A percentile compares a stretch with the other conserved stretches of the same genome.
These are phyloP conservation scores for Frieseomelitta varia DNA, from an alignment of 1,140 invertebrate genomes.

Conservation along the genomic window DNA sequence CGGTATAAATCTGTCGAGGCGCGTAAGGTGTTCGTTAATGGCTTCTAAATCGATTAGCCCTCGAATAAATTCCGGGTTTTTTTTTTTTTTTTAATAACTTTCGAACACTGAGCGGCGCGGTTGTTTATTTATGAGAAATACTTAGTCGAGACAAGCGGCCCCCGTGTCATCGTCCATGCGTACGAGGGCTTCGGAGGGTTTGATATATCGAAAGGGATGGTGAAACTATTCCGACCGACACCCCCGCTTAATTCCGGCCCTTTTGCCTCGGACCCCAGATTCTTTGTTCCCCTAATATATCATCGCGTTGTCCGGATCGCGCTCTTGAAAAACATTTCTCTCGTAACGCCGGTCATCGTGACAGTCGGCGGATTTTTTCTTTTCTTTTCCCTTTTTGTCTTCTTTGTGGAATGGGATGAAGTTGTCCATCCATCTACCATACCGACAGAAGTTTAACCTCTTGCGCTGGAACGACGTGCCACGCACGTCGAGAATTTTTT, in stretches of 20 bases:
- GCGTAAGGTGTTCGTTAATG: conserved; percentile 63
- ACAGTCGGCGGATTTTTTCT: conserved; percentile 1
- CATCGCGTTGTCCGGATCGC: conserved; percentile 49
- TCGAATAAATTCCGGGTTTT: conserved; percentile 63
- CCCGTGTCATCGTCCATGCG: conserved; percentile 24
- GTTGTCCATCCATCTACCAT: background rate
- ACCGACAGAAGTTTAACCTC: too few species aligned
- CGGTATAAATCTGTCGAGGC: conserved; percentile 54
- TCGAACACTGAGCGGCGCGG: conserved; percentile 15
- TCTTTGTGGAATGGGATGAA: conserved; percentile 10
- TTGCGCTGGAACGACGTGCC: too few species aligned
- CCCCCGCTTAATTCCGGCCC: conserved; percentile 58
- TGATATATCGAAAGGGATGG: conserved; percentile 67
- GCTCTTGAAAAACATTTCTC: conserved; percentile 18
- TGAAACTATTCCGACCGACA: conserved; percentile 66
- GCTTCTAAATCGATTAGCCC: conserved; percentile 61
- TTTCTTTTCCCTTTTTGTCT: background rate
- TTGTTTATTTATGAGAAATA: conserved; percentile 66
- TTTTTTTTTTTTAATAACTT: conserved; percentile 57
- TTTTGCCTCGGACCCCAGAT: conserved; percentile 45
- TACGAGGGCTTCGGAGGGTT: conserved; percentile 38
- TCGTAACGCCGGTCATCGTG: background rate
- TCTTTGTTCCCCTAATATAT: conserved; percentile 56
- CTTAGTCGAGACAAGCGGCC: conserved; percentile 21
- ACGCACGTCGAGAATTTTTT: too few species aligned